Evolutionary conservation across 1,140 invertebrate genomes (phyloP), one percentile per base, ranked within the genome.

Genomic region (Trissolcus basalis): DNA sequence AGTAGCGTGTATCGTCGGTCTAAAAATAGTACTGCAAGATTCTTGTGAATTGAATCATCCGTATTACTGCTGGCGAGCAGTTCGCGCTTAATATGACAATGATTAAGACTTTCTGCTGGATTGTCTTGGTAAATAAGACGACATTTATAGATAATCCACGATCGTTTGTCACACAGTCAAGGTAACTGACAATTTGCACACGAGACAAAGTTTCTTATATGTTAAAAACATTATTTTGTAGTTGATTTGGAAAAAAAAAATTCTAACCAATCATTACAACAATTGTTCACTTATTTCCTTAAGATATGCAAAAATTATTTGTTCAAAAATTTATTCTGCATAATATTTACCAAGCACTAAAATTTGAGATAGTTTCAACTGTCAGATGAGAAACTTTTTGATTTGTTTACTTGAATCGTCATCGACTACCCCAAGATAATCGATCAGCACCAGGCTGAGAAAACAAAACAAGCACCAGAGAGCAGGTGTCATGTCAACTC

Each of bases 71-170:
- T 3, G 9, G n/a, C 36, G 9, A 50, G 16, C 13, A 53, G 49
- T 63, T 27, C 5, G 10, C 32, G 14, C 36, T 51, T 51, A 50
- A 41, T 50, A 51, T 51, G 19, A 19, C 47, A 49, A 60, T 60
- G 45, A 47, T 32, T 60, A 15, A 47, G 32, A 16, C 32, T 7
- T 16, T 1, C 15, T 35, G 12, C 41, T 39, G n/a, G 15, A 53
- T 10, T 53, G 27, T 10, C 8, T 53, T 39, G n/a, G 27, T 15
- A 35, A 50, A 50, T 53, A 53, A 53, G 15, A 39, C 6, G 5
- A 10, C 12, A 8, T 33, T 53, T 53, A 53, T 53, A 33, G 35
- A 53, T 53, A 36, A 36, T 15, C 13, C 15, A 16, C 36, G 14
- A 53, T 53, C 33, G 10, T 39, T 39, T 39, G 36, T 39, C 36